These are phyloP conservation scores for Pogonomyrmex barbatus DNA, from an alignment of 1,140 invertebrate genomes.

Conservation along the genomic window DNA sequence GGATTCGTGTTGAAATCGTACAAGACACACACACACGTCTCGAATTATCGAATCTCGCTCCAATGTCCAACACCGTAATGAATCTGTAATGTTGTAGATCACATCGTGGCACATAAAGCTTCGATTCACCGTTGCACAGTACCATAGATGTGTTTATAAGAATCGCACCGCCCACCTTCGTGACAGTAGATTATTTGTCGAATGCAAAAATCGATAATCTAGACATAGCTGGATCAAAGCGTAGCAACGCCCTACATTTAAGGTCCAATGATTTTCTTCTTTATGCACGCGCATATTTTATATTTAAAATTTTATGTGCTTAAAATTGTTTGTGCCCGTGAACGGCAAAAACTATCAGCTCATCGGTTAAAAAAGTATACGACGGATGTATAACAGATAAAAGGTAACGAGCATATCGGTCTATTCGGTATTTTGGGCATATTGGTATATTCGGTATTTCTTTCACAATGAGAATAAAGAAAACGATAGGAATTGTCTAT, in stretches of 20 bases:
- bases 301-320: background rate
- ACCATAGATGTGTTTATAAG: constrained; percentile 16
- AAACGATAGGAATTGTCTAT: background rate
- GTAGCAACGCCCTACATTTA: constrained; percentile 34
- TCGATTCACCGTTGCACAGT: constrained; percentile 54
- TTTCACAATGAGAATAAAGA: background rate
- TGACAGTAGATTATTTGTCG: constrained; percentile 68
- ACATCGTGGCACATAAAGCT: constrained; percentile 25
- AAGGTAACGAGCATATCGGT: background rate
- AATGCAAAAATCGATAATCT: constrained; percentile 60
- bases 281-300: background rate
- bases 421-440: background rate
- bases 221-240: constrained; percentile 12
- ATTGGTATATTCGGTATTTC: background rate
- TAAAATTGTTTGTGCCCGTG: background rate
- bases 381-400: background rate
- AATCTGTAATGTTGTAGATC: background rate
- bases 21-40: background rate
- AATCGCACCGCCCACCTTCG: constrained; percentile 64
- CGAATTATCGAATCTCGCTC: background rate
- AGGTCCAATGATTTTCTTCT: background rate
- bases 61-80: background rate
- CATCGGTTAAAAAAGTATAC: background rate
- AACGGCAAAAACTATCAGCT: background rate
- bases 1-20: background rate